Percentiles rank a stretch among this genome's conserved stretches.
These are phyloP conservation scores for Pachycephus smyrnensis DNA, from an alignment of 2,888 invertebrate genomes.

Conservation along the genomic window DNA sequence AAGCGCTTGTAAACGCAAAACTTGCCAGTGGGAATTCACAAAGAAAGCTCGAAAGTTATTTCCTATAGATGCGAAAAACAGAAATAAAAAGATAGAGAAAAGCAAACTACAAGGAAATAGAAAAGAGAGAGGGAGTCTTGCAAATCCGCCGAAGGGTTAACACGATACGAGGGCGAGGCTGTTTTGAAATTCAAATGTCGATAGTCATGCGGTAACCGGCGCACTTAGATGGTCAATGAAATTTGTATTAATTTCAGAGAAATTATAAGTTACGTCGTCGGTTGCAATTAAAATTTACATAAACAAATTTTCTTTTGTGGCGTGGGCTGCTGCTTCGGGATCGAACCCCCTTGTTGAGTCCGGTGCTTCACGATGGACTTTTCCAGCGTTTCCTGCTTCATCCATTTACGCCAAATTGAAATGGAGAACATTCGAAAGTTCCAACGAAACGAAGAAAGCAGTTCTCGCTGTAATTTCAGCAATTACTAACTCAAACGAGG, in stretches of 20 bases:
- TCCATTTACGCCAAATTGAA: neutral
- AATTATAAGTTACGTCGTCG: slow-evolving; percentile 53
- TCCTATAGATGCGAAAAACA: neutral
- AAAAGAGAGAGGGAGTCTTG: neutral
- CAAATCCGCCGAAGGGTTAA: slow-evolving; percentile 25
- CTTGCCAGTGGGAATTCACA: neutral
- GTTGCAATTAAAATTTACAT: slow-evolving; percentile 56
- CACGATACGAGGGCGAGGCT: slow-evolving; percentile 21
- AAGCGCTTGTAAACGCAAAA: neutral
- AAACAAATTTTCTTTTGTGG: slow-evolving; percentile 49
- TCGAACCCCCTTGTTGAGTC: neutral
- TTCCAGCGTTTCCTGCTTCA: neutral
- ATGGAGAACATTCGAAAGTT: neutral
- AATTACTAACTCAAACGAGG: neutral
- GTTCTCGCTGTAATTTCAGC: neutral
- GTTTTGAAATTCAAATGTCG: slow-evolving; percentile 8
- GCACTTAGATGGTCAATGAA: slow-evolving; percentile 35
- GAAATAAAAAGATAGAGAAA: neutral
- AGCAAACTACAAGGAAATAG: neutral
- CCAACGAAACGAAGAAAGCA: neutral
- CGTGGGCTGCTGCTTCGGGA: slow-evolving; percentile 26
- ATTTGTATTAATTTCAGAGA: slow-evolving; percentile 55
- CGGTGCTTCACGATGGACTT: neutral
- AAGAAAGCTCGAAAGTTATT: neutral
- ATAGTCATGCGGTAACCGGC: slow-evolving; percentile 14